Base-by-base conservation (phyloP, 2,888 invertebrate genomes). In the Leucophora obtusa region DNA sequence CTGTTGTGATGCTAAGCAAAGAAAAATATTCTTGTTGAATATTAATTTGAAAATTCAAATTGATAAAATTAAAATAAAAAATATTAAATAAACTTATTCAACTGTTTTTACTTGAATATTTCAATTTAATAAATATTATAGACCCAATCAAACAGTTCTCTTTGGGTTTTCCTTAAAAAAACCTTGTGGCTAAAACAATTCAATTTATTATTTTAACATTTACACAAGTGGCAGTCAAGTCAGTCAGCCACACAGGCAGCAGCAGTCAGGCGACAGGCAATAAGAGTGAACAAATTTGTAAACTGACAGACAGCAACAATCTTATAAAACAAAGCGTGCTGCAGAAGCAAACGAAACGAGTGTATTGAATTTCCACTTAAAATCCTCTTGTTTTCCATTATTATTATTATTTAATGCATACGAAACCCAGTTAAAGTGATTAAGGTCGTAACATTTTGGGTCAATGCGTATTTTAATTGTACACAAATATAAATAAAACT, bases 401-500 rank as follows among this genome's bases (percentile, higher is more conserved):
- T 1, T 43, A 43, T 43, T 47, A 66, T 17, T 54, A 60, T 60
- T 71, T 65, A 71, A 71, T 70, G 50, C 71, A 43, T 47, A 51
- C 51, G 58, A 69, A 79, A 35, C 43, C 68, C 47, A 60, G 69
- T 60, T 50, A 50, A 75, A 69, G 66, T 63, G 77, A 81, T 81
- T 81, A 78, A 56, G 82, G 73, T 63, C 62, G 66, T 33, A 56
- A 62, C 33, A 66, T 78, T 82, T 82, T 82, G 70, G 81, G 81
- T 74, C 81, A 82, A 77, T 82, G 77, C 77, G 66, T 82, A 70
- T 70, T 74, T 78, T 68, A 82, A 74, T 74, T 78, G 47, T 35
- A 73, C 33, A 43, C 18, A 47, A 38, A 38, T 28, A 28, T 28
- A 38, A 38, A 10, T 11, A 38, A 38, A 38, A 11, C 38, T 14